Base-by-base conservation (phyloP, 2,797 vertebrate genomes). In the Salarias fasciatus region DNA sequence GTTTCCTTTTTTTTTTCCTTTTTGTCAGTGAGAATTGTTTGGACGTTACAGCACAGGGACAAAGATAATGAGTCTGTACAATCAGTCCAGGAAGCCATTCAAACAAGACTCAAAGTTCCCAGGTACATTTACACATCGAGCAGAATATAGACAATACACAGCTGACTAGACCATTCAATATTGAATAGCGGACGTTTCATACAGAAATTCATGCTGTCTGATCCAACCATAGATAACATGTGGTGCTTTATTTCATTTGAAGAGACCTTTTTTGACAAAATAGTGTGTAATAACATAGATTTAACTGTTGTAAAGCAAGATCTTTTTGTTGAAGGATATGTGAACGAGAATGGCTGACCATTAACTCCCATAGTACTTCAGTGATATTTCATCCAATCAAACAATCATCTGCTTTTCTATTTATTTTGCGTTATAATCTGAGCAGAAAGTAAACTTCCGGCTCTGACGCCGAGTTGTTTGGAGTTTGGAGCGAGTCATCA, bases 391-490 rank as follows among this genome's bases (percentile, higher is more conserved):
- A 75, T 75, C 24, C 69, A 71, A 31, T 55, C 65, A 31, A 66
- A 56, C 10, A 48, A 56, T 59, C 41, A 69, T n/a, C 51, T 68
- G 38, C 45, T 58, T 42, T 42, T 63, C 14, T 8, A 41, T 53
- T 29, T 58, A 50, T 47, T 60, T 40, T 5, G 58, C 37, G 35
- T 43, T 94, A 99, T 68, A 99, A 91, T 89, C 98, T 87, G 48
- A 99, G 93, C 71, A 99, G 91, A 80, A 99, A 99, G 88, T 98
- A 99, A 18, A 99, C 92, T 84, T 99, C 97, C 5, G 98, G 95
- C 75, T 98, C 95, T 35, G 96, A 95, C 0, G 84, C 80, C 3
- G 89, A 88, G 6, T 78, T 73, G 47, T 95, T 90, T 54, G 84
- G 78, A 61, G 78, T 88, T 72, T 93, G 80, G 36, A 92, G 75